A percentile compares a stretch with the other conserved stretches of the same genome.
These are phyloP conservation scores for Aldabrachelys gigantea DNA, from an alignment of 2,113 vertebrate species.

Conservation along the genomic window DNA sequence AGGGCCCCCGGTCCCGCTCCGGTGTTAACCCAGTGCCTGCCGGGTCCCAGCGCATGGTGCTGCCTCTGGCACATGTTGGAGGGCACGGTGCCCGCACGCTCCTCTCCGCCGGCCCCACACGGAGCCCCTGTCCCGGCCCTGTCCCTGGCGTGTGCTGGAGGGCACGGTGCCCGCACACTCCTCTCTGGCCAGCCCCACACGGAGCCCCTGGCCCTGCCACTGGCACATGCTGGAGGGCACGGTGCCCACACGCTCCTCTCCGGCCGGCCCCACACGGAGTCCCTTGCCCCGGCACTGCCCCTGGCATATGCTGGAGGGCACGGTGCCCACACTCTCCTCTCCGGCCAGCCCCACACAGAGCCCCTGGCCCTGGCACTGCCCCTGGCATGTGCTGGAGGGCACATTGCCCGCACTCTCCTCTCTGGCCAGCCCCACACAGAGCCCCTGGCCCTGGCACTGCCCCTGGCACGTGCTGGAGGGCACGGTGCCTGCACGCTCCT, in stretches of 20 bases:
- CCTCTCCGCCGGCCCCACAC: accelerated
- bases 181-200: accelerated
- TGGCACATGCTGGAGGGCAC: no score
- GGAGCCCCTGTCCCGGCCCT: no score
- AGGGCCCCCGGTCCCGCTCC: background rate
- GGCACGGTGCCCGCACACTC: accelerated
- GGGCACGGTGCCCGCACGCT: accelerated
- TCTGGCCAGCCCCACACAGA: accelerated
- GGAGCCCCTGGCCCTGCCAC: no score
- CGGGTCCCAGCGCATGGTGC: background rate
- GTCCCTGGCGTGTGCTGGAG: background rate
- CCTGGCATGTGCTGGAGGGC: accelerated
- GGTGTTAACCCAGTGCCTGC: background rate
- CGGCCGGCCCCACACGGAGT: no score
- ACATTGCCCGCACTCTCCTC: accelerated
- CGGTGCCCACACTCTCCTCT: no score
- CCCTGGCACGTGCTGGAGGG: background rate
- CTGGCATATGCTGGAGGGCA: no score
- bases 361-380: no score
- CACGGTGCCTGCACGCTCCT: accelerated
- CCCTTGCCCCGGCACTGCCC: no score
- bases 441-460: no score
- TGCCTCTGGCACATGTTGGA: background rate
- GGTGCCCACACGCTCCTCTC: no score
- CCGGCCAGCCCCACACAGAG: no score